These are phyloP conservation scores for Lateolabrax maculatus DNA, from an alignment of 2,797 vertebrate genomes.

Conservation along the genomic window DNA sequence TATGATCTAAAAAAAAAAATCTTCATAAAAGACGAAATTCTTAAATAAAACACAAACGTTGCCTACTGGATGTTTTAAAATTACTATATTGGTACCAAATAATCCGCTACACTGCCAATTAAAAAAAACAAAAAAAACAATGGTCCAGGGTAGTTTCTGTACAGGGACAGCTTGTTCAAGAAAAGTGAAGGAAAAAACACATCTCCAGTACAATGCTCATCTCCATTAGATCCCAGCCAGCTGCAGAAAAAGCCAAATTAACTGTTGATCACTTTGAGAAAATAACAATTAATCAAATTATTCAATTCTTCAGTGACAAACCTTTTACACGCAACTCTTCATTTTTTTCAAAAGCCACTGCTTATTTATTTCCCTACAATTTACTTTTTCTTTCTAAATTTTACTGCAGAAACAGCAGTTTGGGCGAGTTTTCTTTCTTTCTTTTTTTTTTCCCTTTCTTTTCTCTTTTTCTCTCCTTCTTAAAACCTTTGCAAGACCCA, in stretches of 20 bases:
- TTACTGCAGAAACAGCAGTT: not conserved
- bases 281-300: not conserved
- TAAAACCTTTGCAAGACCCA: not conserved
- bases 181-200: not conserved
- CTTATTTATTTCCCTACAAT: not conserved
- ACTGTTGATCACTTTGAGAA: not conserved
- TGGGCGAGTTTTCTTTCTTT: no score
- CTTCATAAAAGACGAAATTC: not conserved
- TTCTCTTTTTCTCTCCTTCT: no score
- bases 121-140: no score
- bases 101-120: not conserved
- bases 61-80: not conserved
- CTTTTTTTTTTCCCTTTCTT: no score
- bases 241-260: not conserved
- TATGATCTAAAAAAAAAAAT: not conserved
- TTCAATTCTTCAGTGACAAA: fast-evolving
- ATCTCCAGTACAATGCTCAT: not conserved
- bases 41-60: not conserved
- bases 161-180: not conserved
- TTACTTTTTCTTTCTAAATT: not conserved
- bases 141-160: no score
- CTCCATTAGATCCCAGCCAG: not conserved
- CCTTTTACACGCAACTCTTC: not conserved
- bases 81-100: not conserved
- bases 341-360: not conserved